Evolutionary conservation across 1,140 invertebrate genomes (phyloP).

Genomic region (Paramacrobiotus metropolitanus): DNA sequence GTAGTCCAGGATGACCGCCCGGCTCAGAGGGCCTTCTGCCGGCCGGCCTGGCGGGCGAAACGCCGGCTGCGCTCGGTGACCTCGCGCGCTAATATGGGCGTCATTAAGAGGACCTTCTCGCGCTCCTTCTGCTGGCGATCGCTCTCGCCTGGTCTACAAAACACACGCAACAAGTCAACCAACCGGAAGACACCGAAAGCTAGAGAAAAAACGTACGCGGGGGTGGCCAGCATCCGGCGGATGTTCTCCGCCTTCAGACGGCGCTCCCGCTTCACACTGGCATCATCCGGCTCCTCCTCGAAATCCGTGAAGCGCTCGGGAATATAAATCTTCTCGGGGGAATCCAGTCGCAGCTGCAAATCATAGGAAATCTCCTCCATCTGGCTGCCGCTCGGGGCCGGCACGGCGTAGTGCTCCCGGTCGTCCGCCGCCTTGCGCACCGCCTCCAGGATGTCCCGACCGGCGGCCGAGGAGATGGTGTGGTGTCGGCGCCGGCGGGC

Average conservation of each 20-base stretch:
- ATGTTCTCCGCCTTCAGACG: neutral
- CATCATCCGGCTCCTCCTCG: neutral
- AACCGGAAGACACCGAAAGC: neutral
- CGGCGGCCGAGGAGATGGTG: neutral
- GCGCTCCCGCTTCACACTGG: neutral
- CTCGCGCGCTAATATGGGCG: neutral
- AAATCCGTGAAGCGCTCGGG: neutral
- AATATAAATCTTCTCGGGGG: neutral
- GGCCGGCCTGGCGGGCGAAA: too few relatives aligned
- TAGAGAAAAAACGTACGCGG: neutral
- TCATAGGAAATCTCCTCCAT: neutral
- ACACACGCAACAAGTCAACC: neutral
- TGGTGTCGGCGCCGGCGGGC: neutral
- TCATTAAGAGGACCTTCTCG: neutral
- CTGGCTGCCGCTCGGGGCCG: too few relatives aligned
- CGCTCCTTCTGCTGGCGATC: neutral
- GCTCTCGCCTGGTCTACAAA: neutral
- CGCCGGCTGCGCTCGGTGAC: neutral
- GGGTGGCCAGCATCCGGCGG: neutral
- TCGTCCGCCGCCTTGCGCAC: neutral
- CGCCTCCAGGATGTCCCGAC: neutral
- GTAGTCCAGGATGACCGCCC: too few relatives aligned
- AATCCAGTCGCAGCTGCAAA: neutral
- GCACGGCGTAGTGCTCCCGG: too few relatives aligned
- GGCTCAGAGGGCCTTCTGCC: too few relatives aligned